Conservation (phyloP, 2,888 invertebrate species). For the Lordiphosa andalusiaca region DNA sequence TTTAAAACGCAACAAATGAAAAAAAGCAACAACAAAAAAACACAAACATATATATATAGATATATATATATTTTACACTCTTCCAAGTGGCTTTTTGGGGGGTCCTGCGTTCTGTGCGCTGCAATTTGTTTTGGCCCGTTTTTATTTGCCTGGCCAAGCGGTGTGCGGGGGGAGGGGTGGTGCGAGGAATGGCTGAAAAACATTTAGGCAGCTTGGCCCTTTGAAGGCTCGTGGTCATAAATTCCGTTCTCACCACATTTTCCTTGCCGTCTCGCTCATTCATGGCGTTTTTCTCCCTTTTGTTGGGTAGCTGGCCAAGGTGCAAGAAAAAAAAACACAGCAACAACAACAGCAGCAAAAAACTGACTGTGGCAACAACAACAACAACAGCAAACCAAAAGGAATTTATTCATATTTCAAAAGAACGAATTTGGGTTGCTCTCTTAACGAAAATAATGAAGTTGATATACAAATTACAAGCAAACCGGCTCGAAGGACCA, state of each 20-base stretch:
- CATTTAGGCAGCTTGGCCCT: constrained; percentile 66
- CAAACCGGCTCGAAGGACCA: no score
- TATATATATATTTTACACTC: constrained; percentile 16
- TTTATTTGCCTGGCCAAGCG: constrained; percentile 21
- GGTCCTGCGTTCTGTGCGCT: constrained; percentile 26
- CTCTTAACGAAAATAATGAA: constrained; percentile 1
- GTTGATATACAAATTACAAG: no score
- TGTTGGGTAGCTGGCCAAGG: constrained; percentile 25
- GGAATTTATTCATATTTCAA: not conserved
- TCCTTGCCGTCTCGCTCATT: constrained; percentile 18
- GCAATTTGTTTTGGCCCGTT: constrained; percentile 43
- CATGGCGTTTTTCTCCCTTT: constrained; percentile 20
- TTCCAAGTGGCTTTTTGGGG: constrained; percentile 36
- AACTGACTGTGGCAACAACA: constrained; percentile 21
- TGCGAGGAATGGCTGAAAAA: constrained; percentile 15
- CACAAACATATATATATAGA: not conserved
- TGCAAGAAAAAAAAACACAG: constrained; percentile 28
- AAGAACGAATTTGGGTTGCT: constrained; percentile 29
- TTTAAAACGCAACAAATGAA: constrained; percentile 68
- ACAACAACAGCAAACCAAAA: constrained; percentile 18
- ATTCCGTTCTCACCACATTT: constrained; percentile 76
- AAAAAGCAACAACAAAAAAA: constrained; percentile 22
- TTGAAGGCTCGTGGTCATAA: constrained; percentile 73
- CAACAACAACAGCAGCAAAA: not conserved
- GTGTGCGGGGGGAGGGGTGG: not conserved